phyloP scores from a whole-genome alignment of 2,113 vertebrate genomes.

The Pygoscelis antarcticus region DNA sequence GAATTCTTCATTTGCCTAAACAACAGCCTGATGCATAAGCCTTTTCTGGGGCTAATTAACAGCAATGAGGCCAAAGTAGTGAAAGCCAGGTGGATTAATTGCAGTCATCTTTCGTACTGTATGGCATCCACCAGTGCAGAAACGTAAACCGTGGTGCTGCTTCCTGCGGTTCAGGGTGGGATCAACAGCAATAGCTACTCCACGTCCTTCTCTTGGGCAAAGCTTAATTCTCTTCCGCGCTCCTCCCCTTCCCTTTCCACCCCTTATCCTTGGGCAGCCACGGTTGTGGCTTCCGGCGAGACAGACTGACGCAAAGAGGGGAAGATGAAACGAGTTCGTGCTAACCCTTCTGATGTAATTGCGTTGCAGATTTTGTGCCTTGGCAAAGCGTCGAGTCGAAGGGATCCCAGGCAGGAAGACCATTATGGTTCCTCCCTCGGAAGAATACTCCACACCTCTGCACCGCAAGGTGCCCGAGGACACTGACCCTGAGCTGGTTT shows the following conservation, averaged over 20 bases:
- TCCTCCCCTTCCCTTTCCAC: background rate
- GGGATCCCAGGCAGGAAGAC: conserved; percentile 86
- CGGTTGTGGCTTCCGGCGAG: background rate
- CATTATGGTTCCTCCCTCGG: conserved; percentile 88
- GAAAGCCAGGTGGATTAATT: background rate
- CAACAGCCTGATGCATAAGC: background rate
- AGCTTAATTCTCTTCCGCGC: background rate
- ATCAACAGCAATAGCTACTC: background rate
- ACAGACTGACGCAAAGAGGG: background rate
- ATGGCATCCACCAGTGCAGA: accelerated
- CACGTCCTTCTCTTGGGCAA: background rate
- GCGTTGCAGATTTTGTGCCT: conserved; percentile 94
- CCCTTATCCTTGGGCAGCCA: background rate
- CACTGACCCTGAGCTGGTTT: conserved; percentile 94
- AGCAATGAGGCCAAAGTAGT: background rate
- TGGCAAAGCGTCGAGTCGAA: conserved; percentile 93
- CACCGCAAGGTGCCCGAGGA: conserved; percentile 94
- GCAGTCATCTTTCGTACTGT: background rate
- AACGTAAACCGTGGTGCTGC: background rate
- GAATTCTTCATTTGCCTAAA: background rate
- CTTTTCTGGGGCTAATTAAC: background rate
- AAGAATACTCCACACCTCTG: conserved; percentile 87
- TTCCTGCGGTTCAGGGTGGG: background rate
- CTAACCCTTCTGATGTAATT: background rate
- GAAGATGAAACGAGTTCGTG: background rate